Base-by-base conservation (phyloP, 2,888 invertebrate genomes). In the Willowsia nigromaculata region DNA sequence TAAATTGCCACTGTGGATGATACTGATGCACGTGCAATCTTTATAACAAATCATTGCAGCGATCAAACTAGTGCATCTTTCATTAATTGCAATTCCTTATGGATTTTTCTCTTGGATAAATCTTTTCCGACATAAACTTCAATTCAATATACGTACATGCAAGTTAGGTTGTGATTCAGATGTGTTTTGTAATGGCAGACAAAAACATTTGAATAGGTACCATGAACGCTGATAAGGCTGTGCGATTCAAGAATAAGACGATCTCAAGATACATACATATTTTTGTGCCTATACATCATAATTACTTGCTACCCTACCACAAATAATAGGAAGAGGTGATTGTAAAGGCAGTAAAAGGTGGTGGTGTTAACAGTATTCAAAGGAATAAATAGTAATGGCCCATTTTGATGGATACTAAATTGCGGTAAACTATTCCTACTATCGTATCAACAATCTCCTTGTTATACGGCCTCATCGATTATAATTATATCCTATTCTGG, bases 61-160 rank as follows among this genome's bases (percentile, higher is more conserved):
- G 33, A 65, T 82, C 65, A 47, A 83, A 74, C 56, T 84, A 74
- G 84, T 84, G 37, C 74, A 84, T 50, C 71, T 74, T 59, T 81
- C 53, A 56, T 53, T 59, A 30, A 62, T 30, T 30, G 3, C n/a
- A 56, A 56, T 53, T 56, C 13, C n/a, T n/a, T n/a, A n/a, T n/a
- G n/a, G n/a, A n/a, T 43, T 13, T 43, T 3, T 43, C 3, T 43
- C 9, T 43, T 43, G 13, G 37, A 37, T 43, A 1, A 13, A 43
- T 43, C 11, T 9, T 43, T 9, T 43, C 43, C 43, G 9, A n/a
- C n/a, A n/a, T n/a, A n/a, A n/a, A n/a, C n/a, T n/a, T n/a, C n/a
- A n/a, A n/a, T n/a, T n/a, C n/a, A 37, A 37, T 37, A 37, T 37
- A 37, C 37, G 37, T 37, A 37, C 9, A 4, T 37, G 37, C n/a